Conservation (phyloP, 2,888 invertebrate species). For the Melieria omissa region DNA sequence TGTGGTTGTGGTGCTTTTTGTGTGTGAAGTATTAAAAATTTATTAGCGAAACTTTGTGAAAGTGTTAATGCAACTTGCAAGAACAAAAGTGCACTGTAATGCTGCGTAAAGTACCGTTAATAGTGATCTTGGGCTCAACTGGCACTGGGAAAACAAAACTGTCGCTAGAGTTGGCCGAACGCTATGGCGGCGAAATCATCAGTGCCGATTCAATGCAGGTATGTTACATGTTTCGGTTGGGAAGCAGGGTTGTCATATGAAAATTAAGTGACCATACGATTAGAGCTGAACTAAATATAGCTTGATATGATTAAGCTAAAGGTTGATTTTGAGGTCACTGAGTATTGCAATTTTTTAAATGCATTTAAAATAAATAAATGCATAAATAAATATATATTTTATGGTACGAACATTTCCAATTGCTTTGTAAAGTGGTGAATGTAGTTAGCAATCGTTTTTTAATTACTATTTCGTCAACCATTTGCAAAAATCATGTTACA, state of each 20-base stretch:
- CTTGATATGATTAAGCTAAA: too few relatives aligned
- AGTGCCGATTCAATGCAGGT: constrained; percentile 99
- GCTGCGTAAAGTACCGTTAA: constrained; percentile 74
- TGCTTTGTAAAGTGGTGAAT: background rate
- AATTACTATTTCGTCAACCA: too few relatives aligned
- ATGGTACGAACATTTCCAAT: background rate
- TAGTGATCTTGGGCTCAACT: constrained; percentile 95
- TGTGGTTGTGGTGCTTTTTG: too few relatives aligned
- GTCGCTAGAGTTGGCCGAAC: constrained; percentile 88
- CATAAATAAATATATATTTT: background rate
- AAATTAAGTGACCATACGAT: too few relatives aligned
- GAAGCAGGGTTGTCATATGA: background rate
- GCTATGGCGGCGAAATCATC: constrained; percentile 90
- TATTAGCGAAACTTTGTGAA: too few relatives aligned
- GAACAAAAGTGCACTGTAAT: constrained; percentile 50
- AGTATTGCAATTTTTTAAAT: too few relatives aligned
- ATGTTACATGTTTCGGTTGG: constrained; percentile 18
- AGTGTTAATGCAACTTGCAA: background rate
- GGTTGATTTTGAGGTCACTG: too few relatives aligned
- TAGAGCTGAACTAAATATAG: too few relatives aligned
- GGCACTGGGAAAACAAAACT: constrained; percentile 98
- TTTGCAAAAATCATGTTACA: too few relatives aligned
- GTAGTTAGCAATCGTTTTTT: too few relatives aligned
- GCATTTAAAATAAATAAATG: too few relatives aligned
- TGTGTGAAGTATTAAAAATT: too few relatives aligned